Base-by-base conservation (phyloP, 2,888 invertebrate species). In the Aquatica leii region DNA sequence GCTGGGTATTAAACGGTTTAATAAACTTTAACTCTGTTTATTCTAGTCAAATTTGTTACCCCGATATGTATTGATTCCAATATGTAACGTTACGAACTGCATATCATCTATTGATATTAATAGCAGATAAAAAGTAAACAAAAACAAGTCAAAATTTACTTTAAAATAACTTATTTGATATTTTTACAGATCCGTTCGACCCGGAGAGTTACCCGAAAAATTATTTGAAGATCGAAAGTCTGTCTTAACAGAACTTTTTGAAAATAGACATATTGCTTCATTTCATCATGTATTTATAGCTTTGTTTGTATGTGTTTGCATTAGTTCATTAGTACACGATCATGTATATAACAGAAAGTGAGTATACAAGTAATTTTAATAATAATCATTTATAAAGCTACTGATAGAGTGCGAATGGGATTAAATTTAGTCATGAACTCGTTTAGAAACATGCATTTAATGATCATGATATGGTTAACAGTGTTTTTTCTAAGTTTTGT, bases 211-310 rank as follows among this genome's bases (percentile, higher is more conserved):
- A 15, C 86, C 86, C 15, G 86, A 86, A 51, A 91, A 90, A 76
- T 83, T 86, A 62, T 95, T 93, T 76, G 77, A 85, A n/a, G 78
- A 84, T 3, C 84, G 95, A 66, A 89, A 92, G 76, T 95, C 95
- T 0, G 84, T 91, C n/a, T 82, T 95, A 57, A 94, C 93, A 0
- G 91, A 91, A 63, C 84, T 96, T 17, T 86, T 92, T 72, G 86
- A 90, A 75, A 87, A 90, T 54, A 86, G 88, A 55, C 94, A 95
- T 80, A 89, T 95, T 73, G 86, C 87, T 72, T 90, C 94, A 1
- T 89, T 96, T 69, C 93, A 94, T 79, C 90, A 95, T 78, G 89
- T 95, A 70, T 95, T 94, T 80, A 86, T 91, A 49, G 91, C 90
- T 14, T 89, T 91, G 68, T 83, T 95, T 34, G 83, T 93, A 55